A percentile compares a stretch with the other conserved stretches of the same genome.
phyloP scores from a whole-genome alignment of 1,140 invertebrate species.

The Eciton burchellii region DNA sequence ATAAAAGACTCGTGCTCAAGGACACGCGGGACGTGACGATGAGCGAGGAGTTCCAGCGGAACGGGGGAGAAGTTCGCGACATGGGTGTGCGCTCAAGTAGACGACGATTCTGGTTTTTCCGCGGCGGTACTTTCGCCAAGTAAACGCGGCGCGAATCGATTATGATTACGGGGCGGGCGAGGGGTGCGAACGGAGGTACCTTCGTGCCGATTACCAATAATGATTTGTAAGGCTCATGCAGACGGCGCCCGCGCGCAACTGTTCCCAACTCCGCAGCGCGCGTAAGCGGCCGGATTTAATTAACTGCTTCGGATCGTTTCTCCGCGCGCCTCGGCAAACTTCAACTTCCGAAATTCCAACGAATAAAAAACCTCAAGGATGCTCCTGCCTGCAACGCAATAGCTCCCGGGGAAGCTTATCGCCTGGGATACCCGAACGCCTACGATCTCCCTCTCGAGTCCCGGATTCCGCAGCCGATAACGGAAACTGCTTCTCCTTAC shows the following conservation, averaged over 20 bases:
- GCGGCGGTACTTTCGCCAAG: not conserved
- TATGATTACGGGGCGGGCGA: not conserved
- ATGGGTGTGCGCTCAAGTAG: not conserved
- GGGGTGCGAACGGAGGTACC: not conserved
- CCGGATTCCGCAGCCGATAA: conserved; percentile 44
- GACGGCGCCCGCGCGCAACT: not conserved
- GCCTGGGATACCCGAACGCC: conserved; percentile 43
- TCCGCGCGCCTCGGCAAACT: conserved; percentile 21
- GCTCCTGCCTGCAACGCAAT: conserved; percentile 29
- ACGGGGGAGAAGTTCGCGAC: not conserved
- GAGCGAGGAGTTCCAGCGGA: not conserved
- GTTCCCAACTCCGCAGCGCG: not conserved
- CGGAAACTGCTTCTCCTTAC: conserved; percentile 41
- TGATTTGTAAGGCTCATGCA: not conserved
- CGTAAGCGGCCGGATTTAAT: conserved; percentile 18
- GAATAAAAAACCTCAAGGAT: conserved; percentile 35
- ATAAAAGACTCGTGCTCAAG: not conserved
- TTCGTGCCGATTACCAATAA: not conserved
- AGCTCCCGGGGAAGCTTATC: conserved; percentile 36
- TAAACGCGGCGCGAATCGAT: not conserved
- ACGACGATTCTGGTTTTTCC: not conserved
- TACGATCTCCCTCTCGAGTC: conserved; percentile 45
- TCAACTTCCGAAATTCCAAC: conserved; percentile 33
- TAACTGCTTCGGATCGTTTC: conserved; percentile 46
- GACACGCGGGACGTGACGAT: not conserved